Conservation (phyloP, 2,888 invertebrate genomes). For the Drosophila histrio region DNA sequence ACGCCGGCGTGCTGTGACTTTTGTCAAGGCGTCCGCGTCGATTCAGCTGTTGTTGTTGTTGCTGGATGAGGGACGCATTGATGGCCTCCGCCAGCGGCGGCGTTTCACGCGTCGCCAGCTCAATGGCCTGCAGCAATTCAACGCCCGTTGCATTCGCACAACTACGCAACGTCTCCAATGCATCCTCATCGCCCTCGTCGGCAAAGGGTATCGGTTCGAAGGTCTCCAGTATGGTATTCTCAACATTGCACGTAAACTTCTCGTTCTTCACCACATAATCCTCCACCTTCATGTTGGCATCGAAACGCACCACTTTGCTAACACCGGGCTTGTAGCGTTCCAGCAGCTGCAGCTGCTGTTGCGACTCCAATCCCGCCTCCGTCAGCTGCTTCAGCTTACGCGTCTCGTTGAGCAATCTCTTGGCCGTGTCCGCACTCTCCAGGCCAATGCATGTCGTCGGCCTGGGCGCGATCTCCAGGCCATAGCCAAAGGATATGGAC, state of each 20-base stretch:
- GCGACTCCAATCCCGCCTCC: conserved; percentile 60
- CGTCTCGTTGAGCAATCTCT: conserved; percentile 60
- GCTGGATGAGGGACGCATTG: conserved; percentile 72
- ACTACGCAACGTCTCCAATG: conserved; percentile 66
- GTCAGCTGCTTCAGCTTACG: conserved; percentile 68
- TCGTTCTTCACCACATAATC: conserved; percentile 82
- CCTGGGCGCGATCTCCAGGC: conserved; percentile 88
- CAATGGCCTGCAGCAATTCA: conserved; percentile 59
- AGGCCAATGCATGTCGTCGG: conserved; percentile 88
- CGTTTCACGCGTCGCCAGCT: conserved; percentile 53
- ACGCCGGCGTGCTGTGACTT: conserved; percentile 92
- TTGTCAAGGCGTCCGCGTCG: conserved; percentile 89
- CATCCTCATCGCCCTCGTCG: conserved; percentile 82
- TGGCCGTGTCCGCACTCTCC: conserved; percentile 64
- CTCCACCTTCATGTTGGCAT: conserved; percentile 82
- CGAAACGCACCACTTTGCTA: conserved; percentile 84
- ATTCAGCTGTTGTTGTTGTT: conserved; percentile 38
- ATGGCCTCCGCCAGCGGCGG: conserved; percentile 77
- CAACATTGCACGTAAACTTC: conserved; percentile 83
- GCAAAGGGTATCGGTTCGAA: conserved; percentile 84
- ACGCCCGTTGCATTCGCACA: conserved; percentile 53
- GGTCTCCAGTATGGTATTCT: conserved; percentile 84
- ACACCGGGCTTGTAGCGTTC: conserved; percentile 82
- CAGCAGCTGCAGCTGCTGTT: conserved; percentile 55
- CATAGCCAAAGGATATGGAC: conserved; percentile 91